These are phyloP conservation scores for Scopus umbretta DNA, from an alignment of 2,113 vertebrate species.

Conservation along the genomic window DNA sequence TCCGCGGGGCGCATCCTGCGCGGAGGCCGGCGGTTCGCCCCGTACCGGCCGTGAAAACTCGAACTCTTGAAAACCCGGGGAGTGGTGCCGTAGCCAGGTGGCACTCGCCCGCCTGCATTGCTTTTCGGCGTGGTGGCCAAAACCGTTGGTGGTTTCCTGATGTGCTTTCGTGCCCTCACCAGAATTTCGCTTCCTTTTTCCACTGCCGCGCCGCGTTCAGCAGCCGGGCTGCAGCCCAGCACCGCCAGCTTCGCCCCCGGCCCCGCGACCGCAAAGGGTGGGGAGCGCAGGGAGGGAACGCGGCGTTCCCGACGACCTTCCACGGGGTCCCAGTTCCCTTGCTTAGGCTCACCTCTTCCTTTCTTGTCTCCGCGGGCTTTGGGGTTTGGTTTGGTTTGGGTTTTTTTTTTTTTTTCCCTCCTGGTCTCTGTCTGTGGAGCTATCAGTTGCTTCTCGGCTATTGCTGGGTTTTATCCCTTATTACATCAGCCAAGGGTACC, in stretches of 20 bases:
- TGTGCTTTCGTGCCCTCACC: slow-evolving; percentile 45
- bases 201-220: background rate
- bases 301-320: background rate
- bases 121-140: background rate
- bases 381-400: too few species aligned
- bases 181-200: slow-evolving; percentile 61
- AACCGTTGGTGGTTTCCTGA: slow-evolving; percentile 77
- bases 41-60: fast-evolving
- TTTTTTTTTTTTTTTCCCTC: background rate
- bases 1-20: background rate
- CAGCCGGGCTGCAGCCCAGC: background rate
- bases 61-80: background rate
- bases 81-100: background rate
- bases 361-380: background rate
- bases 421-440: background rate
- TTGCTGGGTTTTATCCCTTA: slow-evolving; percentile 14
- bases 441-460: slow-evolving; percentile 1
- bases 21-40: background rate
- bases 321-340: background rate
- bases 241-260: background rate
- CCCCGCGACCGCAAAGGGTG: background rate
- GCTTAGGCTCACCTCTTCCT: background rate
- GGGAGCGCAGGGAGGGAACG: background rate
- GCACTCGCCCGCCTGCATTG: background rate
- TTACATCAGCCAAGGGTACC: background rate